Evolutionary conservation across 2,888 invertebrate species (phyloP).

Genomic region (Chalcis sispes): DNA sequence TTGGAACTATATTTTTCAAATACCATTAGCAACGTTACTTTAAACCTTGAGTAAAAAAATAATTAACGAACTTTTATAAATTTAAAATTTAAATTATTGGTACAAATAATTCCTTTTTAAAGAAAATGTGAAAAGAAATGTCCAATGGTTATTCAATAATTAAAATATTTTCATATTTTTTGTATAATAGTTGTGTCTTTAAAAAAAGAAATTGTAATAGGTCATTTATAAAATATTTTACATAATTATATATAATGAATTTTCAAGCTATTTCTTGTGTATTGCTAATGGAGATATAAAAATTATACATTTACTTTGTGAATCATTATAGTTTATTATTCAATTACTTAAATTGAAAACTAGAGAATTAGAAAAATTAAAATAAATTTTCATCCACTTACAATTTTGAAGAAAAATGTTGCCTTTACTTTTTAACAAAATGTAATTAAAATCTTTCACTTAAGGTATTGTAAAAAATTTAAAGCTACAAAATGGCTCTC

Average conservation of each 20-base stretch:
- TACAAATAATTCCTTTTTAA: constrained; percentile 51
- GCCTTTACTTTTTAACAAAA: background rate
- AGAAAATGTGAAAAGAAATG: constrained; percentile 11
- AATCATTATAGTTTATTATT: constrained; percentile 1
- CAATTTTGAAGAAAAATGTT: background rate
- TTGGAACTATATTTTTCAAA: constrained; percentile 53
- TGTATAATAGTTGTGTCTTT: constrained; percentile 26
- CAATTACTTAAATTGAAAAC: constrained; percentile 13
- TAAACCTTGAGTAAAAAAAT: constrained; percentile 11
- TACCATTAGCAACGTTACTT: constrained; percentile 41
- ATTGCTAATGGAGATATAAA: background rate
- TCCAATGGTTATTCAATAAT: constrained; percentile 33
- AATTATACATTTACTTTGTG: constrained; percentile 26
- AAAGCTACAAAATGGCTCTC: constrained; percentile 19
- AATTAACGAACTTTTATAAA: constrained; percentile 34
- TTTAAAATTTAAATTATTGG: constrained; percentile 40
- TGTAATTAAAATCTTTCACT: constrained; percentile 1
- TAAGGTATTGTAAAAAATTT: constrained; percentile 27
- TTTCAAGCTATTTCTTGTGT: constrained; percentile 2
- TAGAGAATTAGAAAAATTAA: constrained; percentile 27
- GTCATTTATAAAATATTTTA: constrained; percentile 32
- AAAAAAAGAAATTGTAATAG: constrained; percentile 14
- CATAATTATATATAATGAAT: constrained; percentile 2
- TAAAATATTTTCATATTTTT: constrained; percentile 46
- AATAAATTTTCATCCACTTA: background rate